Conservation (phyloP, 2,888 invertebrate species). For the Lottia gigantea region DNA sequence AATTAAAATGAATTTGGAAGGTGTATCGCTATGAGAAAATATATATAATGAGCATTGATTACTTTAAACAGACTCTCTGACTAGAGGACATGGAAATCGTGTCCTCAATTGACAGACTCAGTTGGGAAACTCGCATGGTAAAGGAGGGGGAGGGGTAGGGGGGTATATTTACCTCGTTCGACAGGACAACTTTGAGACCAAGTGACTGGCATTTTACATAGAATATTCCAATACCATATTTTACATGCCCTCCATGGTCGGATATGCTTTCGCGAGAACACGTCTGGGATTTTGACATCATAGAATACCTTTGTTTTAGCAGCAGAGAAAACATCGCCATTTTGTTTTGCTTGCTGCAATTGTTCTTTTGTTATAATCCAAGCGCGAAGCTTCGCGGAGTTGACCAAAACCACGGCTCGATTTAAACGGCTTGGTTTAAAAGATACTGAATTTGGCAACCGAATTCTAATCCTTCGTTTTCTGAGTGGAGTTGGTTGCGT, state of each 20-base stretch:
- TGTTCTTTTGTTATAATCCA: conserved; percentile 44
- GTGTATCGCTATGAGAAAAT: too few species aligned
- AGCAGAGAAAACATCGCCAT: conserved; percentile 31
- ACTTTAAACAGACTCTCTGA: too few species aligned
- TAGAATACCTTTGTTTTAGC: conserved; percentile 41
- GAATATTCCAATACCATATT: conserved; percentile 39
- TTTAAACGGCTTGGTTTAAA: conserved; percentile 50
- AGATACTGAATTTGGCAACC: conserved; percentile 34
- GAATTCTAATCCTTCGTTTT: conserved; percentile 33
- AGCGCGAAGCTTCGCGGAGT: conserved; percentile 39
- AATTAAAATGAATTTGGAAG: too few species aligned
- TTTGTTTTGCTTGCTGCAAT: conserved; percentile 30
- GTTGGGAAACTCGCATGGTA: too few species aligned
- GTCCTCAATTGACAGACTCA: too few species aligned
- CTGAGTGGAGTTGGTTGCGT: neutral
- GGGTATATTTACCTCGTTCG: conserved; percentile 39
- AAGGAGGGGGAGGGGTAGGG: too few species aligned
- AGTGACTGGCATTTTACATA: conserved; percentile 29
- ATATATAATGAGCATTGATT: too few species aligned
- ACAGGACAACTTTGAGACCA: conserved; percentile 34
- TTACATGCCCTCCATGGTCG: conserved; percentile 33
- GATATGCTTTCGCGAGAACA: conserved; percentile 45
- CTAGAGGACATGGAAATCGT: too few species aligned
- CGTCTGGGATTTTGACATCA: conserved; percentile 33
- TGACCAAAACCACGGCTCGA: conserved; percentile 27